These are phyloP conservation scores for Ectemnius lituratus DNA, from an alignment of 2,888 invertebrate species.

Conservation along the genomic window DNA sequence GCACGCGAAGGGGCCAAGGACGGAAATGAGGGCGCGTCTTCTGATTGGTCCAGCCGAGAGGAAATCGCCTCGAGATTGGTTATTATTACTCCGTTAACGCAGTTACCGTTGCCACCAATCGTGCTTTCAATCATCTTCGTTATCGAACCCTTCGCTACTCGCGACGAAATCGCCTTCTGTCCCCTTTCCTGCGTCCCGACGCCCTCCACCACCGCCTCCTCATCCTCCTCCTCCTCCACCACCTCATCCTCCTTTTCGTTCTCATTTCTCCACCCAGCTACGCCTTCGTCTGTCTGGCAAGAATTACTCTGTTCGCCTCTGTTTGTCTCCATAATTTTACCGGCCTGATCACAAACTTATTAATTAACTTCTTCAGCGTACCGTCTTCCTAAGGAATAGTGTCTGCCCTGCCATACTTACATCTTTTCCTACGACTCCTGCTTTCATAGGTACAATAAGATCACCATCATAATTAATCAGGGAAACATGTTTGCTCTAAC, in stretches of 20 bases:
- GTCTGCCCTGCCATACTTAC: no score
- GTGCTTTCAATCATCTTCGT: conserved; percentile 72
- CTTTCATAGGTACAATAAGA: no score
- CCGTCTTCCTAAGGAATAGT: no score
- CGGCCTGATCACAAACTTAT: no score
- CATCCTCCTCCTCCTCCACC: conserved; percentile 24
- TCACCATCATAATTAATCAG: no score
- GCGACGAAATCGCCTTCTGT: conserved; percentile 58
- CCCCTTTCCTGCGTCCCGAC: conserved; percentile 32
- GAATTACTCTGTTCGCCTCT: no score
- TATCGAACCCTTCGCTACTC: conserved; percentile 66
- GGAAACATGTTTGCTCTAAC: no score
- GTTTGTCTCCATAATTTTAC: no score
- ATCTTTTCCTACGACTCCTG: no score
- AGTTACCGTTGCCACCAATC: conserved; percentile 70
- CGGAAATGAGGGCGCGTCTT: conserved; percentile 76
- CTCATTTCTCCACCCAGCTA: conserved; percentile 15
- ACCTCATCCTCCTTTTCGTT: background rate
- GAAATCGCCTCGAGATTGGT: conserved; percentile 77
- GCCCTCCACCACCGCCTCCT: conserved; percentile 33
- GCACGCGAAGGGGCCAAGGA: conserved; percentile 40
- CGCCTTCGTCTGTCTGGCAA: conserved; percentile 24
- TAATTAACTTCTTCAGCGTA: no score
- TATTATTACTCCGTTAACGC: conserved; percentile 76
- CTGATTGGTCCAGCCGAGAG: conserved; percentile 75